Percentiles rank a stretch among this genome's conserved stretches.
Evolutionary conservation across 2,888 invertebrate species (phyloP).

Genomic region (Lydus trimaculatus): DNA sequence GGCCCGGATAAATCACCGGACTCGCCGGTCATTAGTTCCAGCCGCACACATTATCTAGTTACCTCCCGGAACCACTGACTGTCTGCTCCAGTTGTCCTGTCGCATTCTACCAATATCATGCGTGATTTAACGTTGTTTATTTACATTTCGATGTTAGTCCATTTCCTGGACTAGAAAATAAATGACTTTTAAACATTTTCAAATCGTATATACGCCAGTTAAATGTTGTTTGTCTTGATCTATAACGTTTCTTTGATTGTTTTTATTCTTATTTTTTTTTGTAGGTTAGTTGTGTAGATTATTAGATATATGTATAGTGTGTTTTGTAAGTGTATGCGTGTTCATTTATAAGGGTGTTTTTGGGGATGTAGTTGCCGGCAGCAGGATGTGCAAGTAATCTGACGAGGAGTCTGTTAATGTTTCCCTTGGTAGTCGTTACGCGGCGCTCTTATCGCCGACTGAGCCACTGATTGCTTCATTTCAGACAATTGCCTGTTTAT

Average conservation of each 20-base stretch:
- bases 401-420: conserved; percentile 63
- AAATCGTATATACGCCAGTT: not conserved
- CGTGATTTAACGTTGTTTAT: conserved; percentile 28
- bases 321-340: not conserved
- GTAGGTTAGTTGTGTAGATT: not conserved
- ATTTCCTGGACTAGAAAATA: conserved; percentile 1
- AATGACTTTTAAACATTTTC: not conserved
- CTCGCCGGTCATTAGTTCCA: conserved; percentile 60
- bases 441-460: conserved; percentile 61
- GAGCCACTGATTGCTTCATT: conserved; percentile 63
- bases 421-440: conserved; percentile 62
- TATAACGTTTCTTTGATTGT: not conserved
- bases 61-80: conserved; percentile 52
- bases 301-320: not conserved
- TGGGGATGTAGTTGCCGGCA: conserved; percentile 34
- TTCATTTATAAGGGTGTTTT: not conserved
- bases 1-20: conserved; percentile 60
- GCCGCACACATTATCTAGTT: conserved; percentile 58
- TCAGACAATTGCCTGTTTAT: conserved; percentile 64
- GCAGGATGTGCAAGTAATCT: conserved; percentile 61
- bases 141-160: conserved; percentile 19
- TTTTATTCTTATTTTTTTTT: not conserved
- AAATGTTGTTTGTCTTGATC: too few relatives aligned
- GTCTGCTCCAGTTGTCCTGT: conserved; percentile 26
- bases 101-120: conserved; percentile 27